These are phyloP conservation scores for Drosophila infuscata DNA, from an alignment of 2,888 invertebrate genomes.

Conservation along the genomic window DNA sequence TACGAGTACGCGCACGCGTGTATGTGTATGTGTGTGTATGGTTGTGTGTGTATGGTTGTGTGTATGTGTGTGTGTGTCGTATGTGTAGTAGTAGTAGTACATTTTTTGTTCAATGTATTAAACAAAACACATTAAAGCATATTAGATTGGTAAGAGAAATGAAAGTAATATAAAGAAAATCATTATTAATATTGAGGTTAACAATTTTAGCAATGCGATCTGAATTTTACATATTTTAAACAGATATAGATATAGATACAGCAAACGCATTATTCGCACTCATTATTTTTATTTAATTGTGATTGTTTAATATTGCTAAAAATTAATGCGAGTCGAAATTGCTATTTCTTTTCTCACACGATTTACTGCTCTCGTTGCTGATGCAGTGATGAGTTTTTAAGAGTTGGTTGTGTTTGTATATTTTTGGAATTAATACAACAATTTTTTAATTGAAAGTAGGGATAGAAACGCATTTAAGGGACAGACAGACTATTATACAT, in stretches of 20 bases:
- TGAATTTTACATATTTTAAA: constrained; percentile 43
- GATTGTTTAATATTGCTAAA: constrained; percentile 34
- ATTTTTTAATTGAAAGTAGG: constrained; percentile 1
- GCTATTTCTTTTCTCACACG: constrained; percentile 3
- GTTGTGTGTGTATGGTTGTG: constrained; percentile 49
- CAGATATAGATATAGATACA: constrained; percentile 43
- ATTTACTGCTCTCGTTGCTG: constrained; percentile 10
- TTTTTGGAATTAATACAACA: constrained; percentile 9
- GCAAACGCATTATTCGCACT: constrained; percentile 42
- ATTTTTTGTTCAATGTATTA: constrained; percentile 72
- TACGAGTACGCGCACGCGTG: constrained; percentile 66
- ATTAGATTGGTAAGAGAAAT: constrained; percentile 74
- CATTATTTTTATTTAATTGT: constrained; percentile 25
- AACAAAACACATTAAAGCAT: constrained; percentile 77
- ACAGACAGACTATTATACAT: neutral
- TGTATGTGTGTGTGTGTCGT: constrained; percentile 48
- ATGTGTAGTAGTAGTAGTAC: constrained; percentile 45
- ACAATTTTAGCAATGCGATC: constrained; percentile 63
- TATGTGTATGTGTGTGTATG: constrained; percentile 45
- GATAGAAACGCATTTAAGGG: neutral
- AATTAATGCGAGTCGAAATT: constrained; percentile 16
- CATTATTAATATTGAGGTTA: constrained; percentile 72
- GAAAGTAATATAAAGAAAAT: constrained; percentile 63
- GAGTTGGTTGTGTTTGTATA: constrained; percentile 12
- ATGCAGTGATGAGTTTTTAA: constrained; percentile 23